These are phyloP conservation scores for Ceyx melanurus DNA, from an alignment of 2,113 vertebrate species.

Conservation along the genomic window DNA sequence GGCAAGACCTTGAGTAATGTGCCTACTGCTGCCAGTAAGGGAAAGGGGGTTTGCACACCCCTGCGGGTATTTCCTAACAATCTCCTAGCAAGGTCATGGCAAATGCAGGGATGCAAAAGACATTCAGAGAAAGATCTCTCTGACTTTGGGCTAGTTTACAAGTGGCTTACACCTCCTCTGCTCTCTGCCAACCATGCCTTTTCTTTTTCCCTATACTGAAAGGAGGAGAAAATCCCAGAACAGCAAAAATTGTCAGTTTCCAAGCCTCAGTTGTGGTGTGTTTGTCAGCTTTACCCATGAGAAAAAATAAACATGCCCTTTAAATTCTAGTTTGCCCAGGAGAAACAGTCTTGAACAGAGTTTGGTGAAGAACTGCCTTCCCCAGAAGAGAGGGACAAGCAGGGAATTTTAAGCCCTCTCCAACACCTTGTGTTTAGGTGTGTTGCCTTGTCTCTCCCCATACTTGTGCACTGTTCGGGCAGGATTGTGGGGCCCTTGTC, in stretches of 20 bases:
- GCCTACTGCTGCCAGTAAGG: not conserved
- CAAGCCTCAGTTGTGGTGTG: not conserved
- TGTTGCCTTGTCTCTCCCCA: not conserved
- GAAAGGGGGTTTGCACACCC: not conserved
- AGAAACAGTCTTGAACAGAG: not conserved
- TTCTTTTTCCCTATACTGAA: not conserved
- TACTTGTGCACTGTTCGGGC: not conserved
- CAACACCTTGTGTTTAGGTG: accelerated
- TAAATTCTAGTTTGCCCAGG: not conserved
- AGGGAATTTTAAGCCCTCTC: not conserved
- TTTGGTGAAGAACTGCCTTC: not conserved
- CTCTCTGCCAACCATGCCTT: not conserved
- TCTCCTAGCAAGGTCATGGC: too few relatives aligned
- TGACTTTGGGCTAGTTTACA: not conserved
- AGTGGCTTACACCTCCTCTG: not conserved
- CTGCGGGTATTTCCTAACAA: accelerated
- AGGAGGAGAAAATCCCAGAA: not conserved
- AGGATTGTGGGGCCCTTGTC: not conserved
- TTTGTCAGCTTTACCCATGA: not conserved
- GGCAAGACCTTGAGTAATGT: not conserved
- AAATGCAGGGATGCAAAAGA: not conserved
- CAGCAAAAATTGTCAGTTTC: accelerated
- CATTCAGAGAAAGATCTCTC: not conserved
- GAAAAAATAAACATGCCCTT: not conserved
- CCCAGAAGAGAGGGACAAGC: not conserved